Percentiles rank a stretch among this genome's conserved stretches.
phyloP scores from a whole-genome alignment of 2,888 invertebrate species.

The Diplolepis rosae region DNA sequence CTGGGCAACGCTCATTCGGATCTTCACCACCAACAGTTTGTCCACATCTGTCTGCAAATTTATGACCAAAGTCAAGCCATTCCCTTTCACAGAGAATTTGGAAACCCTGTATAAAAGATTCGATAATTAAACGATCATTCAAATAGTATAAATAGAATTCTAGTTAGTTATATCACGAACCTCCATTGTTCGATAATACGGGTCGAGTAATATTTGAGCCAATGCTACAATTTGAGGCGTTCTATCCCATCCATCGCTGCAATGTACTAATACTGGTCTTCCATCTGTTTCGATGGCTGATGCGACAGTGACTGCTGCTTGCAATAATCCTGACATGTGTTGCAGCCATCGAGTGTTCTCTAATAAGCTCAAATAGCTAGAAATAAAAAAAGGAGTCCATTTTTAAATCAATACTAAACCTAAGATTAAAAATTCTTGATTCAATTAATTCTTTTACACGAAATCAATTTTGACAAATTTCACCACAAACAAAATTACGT shows the following conservation, averaged over 20 bases:
- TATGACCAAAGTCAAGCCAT: constrained; percentile 98
- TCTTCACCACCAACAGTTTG: constrained; percentile 88
- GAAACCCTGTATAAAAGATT: constrained; percentile 83
- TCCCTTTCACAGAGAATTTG: constrained; percentile 94
- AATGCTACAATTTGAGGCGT: constrained; percentile 97
- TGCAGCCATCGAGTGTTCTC: constrained; percentile 95
- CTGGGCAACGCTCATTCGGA: constrained; percentile 96
- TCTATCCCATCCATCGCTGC: constrained; percentile 99
- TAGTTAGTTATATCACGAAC: no score
- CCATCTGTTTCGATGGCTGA: constrained; percentile 87
- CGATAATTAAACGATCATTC: not conserved
- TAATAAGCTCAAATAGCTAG: constrained; percentile 90
- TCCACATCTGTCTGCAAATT: constrained; percentile 96
- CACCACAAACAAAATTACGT: not conserved
- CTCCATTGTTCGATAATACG: constrained; percentile 94
- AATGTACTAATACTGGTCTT: constrained; percentile 95
- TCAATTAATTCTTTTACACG: not conserved
- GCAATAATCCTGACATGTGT: constrained; percentile 89
- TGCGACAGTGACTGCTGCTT: constrained; percentile 87
- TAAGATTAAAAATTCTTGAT: not conserved
- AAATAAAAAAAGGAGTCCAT: constrained; percentile 48
- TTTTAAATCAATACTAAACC: not conserved
- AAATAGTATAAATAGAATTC: constrained; percentile 4
- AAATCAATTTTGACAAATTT: not conserved
- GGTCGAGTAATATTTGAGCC: constrained; percentile 93